These are phyloP conservation scores for Petrolisthes cinctipes DNA, from an alignment of 2,888 invertebrate genomes.

Conservation along the genomic window DNA sequence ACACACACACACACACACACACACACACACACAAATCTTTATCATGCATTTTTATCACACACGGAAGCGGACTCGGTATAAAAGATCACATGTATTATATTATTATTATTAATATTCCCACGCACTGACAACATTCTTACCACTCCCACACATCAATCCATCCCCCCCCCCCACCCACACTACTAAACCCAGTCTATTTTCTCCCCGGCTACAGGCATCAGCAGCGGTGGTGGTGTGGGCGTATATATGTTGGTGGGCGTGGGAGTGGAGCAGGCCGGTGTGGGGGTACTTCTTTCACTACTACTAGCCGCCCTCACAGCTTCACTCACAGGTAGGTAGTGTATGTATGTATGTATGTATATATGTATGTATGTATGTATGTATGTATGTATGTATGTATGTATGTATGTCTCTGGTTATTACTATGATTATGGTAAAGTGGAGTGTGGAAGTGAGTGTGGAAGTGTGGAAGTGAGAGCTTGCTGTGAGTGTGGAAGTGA, in stretches of 20 bases:
- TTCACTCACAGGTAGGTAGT: background rate
- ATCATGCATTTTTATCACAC: background rate
- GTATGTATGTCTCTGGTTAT: too few relatives aligned
- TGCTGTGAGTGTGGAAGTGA: too few relatives aligned
- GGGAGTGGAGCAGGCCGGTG: background rate
- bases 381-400: too few relatives aligned
- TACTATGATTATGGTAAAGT: too few relatives aligned
- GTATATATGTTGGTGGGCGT: background rate
- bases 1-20: conserved; percentile 1
- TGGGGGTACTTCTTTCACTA: background rate
- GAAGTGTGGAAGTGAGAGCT: too few relatives aligned
- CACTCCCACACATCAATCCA: too few relatives aligned
- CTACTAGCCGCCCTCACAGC: background rate
- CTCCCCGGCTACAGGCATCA: background rate
- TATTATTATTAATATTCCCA: too few relatives aligned
- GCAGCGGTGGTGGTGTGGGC: background rate
- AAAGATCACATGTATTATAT: too few relatives aligned
- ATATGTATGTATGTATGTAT: too few relatives aligned
- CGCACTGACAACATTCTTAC: too few relatives aligned
- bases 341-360: background rate
- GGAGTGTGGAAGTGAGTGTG: too few relatives aligned
- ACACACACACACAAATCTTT: background rate
- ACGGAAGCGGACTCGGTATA: too few relatives aligned
- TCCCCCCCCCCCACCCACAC: background rate
- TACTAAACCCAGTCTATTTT: background rate